Evolutionary conservation across 2,888 invertebrate genomes (phyloP).

Genomic region (Dasysyrphus albostriatus): DNA sequence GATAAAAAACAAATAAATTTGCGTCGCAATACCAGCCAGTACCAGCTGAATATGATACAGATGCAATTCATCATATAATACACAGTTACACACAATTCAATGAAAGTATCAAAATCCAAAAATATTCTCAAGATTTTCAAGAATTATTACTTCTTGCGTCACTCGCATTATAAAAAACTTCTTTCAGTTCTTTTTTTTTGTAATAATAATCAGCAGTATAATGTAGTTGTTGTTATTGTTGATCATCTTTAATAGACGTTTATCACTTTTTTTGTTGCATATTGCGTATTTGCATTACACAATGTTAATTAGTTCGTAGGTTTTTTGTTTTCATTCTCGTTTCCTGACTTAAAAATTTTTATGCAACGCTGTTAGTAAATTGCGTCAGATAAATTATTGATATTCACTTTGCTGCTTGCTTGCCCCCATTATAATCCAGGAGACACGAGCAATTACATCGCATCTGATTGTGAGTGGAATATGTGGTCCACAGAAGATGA

Average conservation of each 20-base stretch:
- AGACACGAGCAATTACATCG: too few species aligned
- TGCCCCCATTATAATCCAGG: neutral
- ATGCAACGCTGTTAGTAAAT: conserved; percentile 1
- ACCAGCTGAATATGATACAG: conserved; percentile 4
- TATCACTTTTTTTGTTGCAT: neutral
- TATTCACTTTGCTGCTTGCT: neutral
- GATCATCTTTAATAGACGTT: neutral
- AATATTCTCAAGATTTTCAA: conserved; percentile 16
- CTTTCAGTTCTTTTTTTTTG: neutral
- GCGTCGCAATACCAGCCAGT: conserved; percentile 2
- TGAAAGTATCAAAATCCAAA: neutral
- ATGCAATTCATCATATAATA: neutral
- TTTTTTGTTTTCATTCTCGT: neutral
- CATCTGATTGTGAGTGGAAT: neutral
- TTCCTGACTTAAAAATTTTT: neutral
- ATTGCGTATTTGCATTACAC: conserved; percentile 3
- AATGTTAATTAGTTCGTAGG: neutral
- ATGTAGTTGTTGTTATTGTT: neutral
- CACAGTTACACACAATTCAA: neutral
- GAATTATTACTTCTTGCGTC: conserved; percentile 23
- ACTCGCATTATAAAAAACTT: neutral
- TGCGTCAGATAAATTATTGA: conserved; percentile 14
- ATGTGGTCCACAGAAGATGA: neutral
- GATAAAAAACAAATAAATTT: conserved; percentile 9
- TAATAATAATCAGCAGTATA: neutral